Evolutionary conservation across 2,797 vertebrate species (phyloP).

Genomic region (Enteromius unitaeniatus): DNA sequence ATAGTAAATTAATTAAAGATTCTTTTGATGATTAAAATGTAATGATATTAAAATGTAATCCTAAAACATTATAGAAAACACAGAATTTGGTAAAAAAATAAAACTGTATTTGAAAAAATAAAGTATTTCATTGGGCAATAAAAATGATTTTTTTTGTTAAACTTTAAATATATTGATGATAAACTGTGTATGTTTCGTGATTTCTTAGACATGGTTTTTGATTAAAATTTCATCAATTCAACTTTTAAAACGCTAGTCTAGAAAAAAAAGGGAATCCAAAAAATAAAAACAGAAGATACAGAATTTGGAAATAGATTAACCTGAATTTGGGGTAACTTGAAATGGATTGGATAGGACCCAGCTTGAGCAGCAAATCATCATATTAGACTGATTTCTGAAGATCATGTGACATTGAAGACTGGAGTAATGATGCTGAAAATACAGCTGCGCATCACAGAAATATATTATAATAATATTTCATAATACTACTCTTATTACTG

Average conservation of each 20-base stretch:
- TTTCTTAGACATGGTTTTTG: not conserved
- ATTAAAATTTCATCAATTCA: not conserved
- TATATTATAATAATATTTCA: not conserved
- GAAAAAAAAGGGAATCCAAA: too few species aligned
- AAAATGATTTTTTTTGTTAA: not conserved
- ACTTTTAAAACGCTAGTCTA: not conserved
- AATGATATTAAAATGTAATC: not conserved
- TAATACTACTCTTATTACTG: not conserved
- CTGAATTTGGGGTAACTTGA: too few species aligned
- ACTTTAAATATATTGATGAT: not conserved
- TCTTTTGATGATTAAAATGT: not conserved
- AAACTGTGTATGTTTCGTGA: not conserved
- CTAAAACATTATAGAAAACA: not conserved
- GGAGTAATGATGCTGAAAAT: not conserved
- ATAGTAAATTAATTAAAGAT: not conserved
- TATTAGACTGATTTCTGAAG: not conserved
- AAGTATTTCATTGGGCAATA: too few species aligned
- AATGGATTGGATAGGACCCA: not conserved
- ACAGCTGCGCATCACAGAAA: not conserved
- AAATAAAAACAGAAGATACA: not conserved
- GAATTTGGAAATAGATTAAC: not conserved
- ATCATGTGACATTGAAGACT: not conserved
- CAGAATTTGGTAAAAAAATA: not conserved
- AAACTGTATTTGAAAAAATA: too few species aligned
- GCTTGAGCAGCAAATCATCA: not conserved